Percentiles rank a stretch among this genome's conserved stretches.
Evolutionary conservation across 1,140 invertebrate species (phyloP).

Genomic region (Stegodyphus dumicola): DNA sequence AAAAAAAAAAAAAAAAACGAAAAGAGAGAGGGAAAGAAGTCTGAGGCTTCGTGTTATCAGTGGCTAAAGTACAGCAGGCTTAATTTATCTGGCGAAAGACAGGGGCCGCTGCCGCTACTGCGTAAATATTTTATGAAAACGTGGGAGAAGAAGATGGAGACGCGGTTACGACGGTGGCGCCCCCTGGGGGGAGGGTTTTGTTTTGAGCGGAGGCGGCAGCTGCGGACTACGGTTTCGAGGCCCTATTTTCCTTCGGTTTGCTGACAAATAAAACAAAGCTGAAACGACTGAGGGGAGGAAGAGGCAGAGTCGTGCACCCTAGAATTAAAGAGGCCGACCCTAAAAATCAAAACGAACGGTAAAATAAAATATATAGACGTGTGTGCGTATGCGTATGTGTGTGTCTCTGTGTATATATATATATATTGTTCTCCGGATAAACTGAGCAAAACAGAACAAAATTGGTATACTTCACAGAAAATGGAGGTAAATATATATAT

Average conservation of each 20-base stretch:
- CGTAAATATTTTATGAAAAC: conserved; percentile 59
- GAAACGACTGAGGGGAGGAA: background rate
- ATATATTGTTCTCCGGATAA: too few species aligned
- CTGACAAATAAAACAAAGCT: conserved; percentile 20
- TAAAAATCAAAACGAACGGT: conserved; percentile 42
- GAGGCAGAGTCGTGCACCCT: background rate
- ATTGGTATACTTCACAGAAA: too few species aligned
- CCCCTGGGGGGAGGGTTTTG: conserved; percentile 25
- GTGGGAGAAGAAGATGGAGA: background rate
- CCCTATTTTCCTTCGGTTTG: background rate
- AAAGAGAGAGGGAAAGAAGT: background rate
- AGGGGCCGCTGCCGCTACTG: conserved; percentile 18
- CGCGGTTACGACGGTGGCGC: conserved; percentile 15
- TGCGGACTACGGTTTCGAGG: conserved; percentile 7
- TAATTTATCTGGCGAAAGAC: conserved; percentile 46
- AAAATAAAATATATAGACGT: conserved; percentile 7
- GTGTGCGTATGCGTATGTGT: too few species aligned
- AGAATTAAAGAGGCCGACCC: conserved; percentile 37
- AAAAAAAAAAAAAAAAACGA: conserved; percentile 8
- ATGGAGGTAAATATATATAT: background rate
- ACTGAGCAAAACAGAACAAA: too few species aligned
- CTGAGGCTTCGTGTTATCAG: conserved; percentile 31
- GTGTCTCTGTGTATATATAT: too few species aligned
- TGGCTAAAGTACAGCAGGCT: conserved; percentile 25
- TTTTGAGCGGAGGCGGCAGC: conserved; percentile 32